phyloP scores from a whole-genome alignment of 2,113 vertebrate species.

The Panthera uncia region DNA sequence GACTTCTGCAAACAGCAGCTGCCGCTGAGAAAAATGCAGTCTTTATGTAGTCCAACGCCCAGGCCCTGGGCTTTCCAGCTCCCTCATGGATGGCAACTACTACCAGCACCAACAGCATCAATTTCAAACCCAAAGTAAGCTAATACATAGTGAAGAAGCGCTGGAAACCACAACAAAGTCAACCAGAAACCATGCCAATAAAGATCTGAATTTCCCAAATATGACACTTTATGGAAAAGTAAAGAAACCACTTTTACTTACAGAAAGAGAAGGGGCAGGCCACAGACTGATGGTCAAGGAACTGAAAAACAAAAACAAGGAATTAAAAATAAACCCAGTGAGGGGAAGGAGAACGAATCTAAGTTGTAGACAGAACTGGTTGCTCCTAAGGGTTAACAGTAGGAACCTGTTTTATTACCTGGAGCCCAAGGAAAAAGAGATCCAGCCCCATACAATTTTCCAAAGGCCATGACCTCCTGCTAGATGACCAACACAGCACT shows the following conservation, averaged over 20 bases:
- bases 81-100: not conserved
- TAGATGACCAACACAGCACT: not conserved
- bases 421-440: conserved; percentile 10
- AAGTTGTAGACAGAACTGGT: not conserved
- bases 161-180: conserved; percentile 30
- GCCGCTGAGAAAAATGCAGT: conserved; percentile 16
- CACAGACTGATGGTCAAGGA: conserved; percentile 72
- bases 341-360: conserved; percentile 26
- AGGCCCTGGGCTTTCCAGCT: not conserved
- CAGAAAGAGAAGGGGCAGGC: conserved; percentile 75
- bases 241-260: conserved; percentile 79
- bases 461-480: not conserved
- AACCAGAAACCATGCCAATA: not conserved
- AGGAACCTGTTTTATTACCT: conserved; percentile 45
- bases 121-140: not conserved
- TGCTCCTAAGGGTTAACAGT: conserved; percentile 41
- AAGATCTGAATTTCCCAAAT: conserved; percentile 14
- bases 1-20: conserved; percentile 60
- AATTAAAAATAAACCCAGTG: conserved; percentile 55
- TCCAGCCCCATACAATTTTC: not conserved
- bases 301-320: conserved; percentile 72
- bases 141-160: not conserved
- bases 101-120: not conserved
- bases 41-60: not conserved
- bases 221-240: not conserved